Base-by-base conservation (phyloP, 1,140 invertebrate species). In the Hyles euphorbiae region DNA sequence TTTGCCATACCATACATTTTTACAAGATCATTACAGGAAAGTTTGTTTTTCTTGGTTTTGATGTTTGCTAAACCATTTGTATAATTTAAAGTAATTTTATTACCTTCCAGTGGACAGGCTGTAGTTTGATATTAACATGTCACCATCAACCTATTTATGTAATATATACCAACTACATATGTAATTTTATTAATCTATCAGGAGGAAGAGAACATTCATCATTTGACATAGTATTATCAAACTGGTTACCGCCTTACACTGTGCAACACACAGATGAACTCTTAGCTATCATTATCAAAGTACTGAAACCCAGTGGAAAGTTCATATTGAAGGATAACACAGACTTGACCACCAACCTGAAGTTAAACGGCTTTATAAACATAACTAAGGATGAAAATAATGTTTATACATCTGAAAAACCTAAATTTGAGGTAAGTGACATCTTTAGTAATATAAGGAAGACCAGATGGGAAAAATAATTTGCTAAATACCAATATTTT, bases 341-440 rank as follows among this genome's bases (percentile, higher is more conserved):
- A 58, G 88, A 88, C 36, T 72, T 86, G 3, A 74, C 88, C 33
- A 91, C 90, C 46, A 76, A 81, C 44, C 78, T 95, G 9, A 94
- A 92, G 74, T 71, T 94, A 0, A 91, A 89, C 74, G 94, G 94
- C 8, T 94, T 94, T 72, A 76, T 92, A 44, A 90, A 93, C 71
- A 80, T 92, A 5, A 65, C 62, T 22, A 84, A 80, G 59, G 68
- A 77, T 52, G 56, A 78, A 12, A 82, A 76, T 49, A 81, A 85
- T 76, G 72, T 92, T 56, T 80, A 73, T 63, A 69, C 87, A 22
- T 90, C 90, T 43, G 83, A 90, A 53, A 95, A 94, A 86, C 93
- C 93, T 32, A 89, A 90, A 57, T 95, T 93, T 84, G 92, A 94
- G 86, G 90, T 93, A 68, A 91, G 92, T 46, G 45, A 91, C 91